Conservation (phyloP, 2,797 vertebrate species). For the Synanceia verrucosa region DNA sequence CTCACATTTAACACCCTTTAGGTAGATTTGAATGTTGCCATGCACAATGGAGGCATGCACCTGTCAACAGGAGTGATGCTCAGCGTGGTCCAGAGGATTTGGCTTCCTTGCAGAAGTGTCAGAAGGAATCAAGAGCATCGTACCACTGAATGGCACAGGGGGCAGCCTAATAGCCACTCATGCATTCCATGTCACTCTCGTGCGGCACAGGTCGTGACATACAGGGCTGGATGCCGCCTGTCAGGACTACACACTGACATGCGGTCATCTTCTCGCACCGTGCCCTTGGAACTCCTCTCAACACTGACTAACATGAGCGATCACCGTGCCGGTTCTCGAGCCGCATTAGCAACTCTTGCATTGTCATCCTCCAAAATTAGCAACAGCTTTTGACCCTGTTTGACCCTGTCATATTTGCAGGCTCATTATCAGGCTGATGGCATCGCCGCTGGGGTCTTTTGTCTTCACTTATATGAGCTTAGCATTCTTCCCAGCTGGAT, state of each 20-base stretch:
- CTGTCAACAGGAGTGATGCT: constrained; percentile 68
- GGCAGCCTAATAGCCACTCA: constrained; percentile 59
- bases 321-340: background rate
- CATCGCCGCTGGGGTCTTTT: constrained; percentile 23
- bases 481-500: constrained; percentile 30
- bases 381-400: constrained; percentile 52
- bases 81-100: constrained; percentile 46
- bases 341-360: constrained; percentile 2
- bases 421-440: constrained; percentile 65
- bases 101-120: constrained; percentile 52
- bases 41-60: constrained; percentile 40
- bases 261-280: constrained; percentile 5
- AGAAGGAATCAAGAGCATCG: constrained; percentile 44
- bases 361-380: constrained; percentile 46
- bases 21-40: constrained; percentile 54
- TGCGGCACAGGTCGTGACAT: constrained; percentile 54
- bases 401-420: constrained; percentile 57
- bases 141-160: constrained; percentile 45
- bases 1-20: constrained; percentile 42
- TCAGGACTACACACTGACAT: constrained; percentile 39
- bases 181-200: constrained; percentile 65
- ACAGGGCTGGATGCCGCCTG: constrained; percentile 39
- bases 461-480: constrained; percentile 29
- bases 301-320: constrained; percentile 41
- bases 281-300: constrained; percentile 33